phyloP scores from a whole-genome alignment of 2,113 vertebrate species.

The Megaptera novaeangliae region DNA sequence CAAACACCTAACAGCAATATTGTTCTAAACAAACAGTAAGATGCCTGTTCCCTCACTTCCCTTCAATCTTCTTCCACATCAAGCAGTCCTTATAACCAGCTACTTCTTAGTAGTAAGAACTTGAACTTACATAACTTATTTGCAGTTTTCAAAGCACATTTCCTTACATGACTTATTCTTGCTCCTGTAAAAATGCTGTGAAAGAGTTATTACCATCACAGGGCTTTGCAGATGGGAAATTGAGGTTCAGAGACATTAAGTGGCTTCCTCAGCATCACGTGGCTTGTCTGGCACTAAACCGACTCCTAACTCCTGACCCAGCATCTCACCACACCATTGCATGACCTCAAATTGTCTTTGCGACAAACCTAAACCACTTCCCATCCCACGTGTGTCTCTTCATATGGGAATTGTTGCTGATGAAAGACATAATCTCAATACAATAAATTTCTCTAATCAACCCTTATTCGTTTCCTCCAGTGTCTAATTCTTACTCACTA shows the following conservation, averaged over 20 bases:
- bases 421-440: background rate
- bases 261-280: background rate
- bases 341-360: background rate
- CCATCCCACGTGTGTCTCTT: background rate
- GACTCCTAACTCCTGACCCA: no score
- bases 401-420: background rate
- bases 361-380: background rate
- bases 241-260: background rate
- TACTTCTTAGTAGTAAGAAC: background rate
- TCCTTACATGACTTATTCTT: slow-evolving; percentile 6
- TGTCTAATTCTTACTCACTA: background rate
- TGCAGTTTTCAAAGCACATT: slow-evolving; percentile 32
- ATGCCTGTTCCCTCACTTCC: background rate
- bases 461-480: background rate
- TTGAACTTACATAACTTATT: slow-evolving; percentile 8
- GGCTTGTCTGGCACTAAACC: background rate
- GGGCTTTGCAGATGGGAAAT: background rate
- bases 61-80: background rate
- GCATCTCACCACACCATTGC: background rate
- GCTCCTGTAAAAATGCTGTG: background rate
- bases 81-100: background rate
- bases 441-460: background rate
- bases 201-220: background rate
- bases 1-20: background rate
- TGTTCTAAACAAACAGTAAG: background rate